phyloP scores from a whole-genome alignment of 2,888 invertebrate genomes.

The Metallyticus violacea region DNA sequence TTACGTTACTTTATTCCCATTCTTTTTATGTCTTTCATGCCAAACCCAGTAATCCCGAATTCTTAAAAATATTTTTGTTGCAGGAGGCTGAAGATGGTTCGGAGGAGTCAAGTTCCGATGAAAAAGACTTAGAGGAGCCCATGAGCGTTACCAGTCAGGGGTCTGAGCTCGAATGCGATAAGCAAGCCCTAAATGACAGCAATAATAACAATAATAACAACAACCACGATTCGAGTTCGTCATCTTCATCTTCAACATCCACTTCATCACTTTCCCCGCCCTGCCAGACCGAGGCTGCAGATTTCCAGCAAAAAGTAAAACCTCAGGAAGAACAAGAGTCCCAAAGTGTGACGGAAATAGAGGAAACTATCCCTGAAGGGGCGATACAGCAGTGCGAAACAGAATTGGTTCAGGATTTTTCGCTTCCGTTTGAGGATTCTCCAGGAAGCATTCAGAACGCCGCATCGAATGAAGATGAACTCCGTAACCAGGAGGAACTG shows the following conservation, averaged over 20 bases:
- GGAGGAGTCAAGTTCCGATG: constrained; percentile 33
- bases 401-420: background rate
- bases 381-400: background rate
- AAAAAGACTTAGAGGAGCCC: constrained; percentile 28
- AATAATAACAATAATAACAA: background rate
- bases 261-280: background rate
- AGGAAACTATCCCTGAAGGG: background rate
- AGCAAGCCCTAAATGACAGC: background rate
- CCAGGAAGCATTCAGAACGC: background rate
- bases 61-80: constrained; percentile 20
- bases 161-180: background rate
- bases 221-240: background rate
- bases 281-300: background rate
- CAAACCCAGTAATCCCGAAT: too few species aligned
- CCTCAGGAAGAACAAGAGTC: background rate
- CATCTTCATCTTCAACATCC: background rate
- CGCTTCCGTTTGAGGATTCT: background rate
- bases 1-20: too few species aligned
- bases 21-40: too few species aligned
- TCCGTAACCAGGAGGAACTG: background rate
- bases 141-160: constrained; percentile 27
- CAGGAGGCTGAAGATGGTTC: constrained; percentile 32
- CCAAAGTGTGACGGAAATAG: background rate
- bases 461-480: background rate
- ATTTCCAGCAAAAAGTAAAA: background rate